Evolutionary conservation across 2,113 vertebrate species (phyloP).

Genomic region (Macaca fascicularis): T2T-MFA8v1.1 NC_088388.1:81515501-81516000

Average conservation of each 20-base stretch:
- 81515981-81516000: slow-evolving; percentile 62
- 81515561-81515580: not conserved
- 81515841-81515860: slow-evolving; percentile 56
- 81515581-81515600: not conserved
- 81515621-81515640: not conserved
- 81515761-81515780: not conserved
- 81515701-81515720: not conserved
- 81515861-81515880: slow-evolving; percentile 57
- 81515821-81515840: slow-evolving; percentile 34
- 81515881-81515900: slow-evolving; percentile 40
- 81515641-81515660: not conserved
- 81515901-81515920: slow-evolving; percentile 49
- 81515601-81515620: not conserved
- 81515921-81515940: slow-evolving; percentile 65
- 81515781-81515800: not conserved
- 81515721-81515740: not conserved
- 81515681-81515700: not conserved
- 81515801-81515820: slow-evolving; percentile 39
- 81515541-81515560: not conserved
- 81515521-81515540: slow-evolving; percentile 25
- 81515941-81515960: slow-evolving; percentile 66
- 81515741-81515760: not conserved
- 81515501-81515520: not conserved
- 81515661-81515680: not conserved
- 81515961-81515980: slow-evolving; percentile 65